Evolutionary conservation across 2,888 invertebrate species (phyloP).

Genomic region (Nemapogon koenigi): DNA sequence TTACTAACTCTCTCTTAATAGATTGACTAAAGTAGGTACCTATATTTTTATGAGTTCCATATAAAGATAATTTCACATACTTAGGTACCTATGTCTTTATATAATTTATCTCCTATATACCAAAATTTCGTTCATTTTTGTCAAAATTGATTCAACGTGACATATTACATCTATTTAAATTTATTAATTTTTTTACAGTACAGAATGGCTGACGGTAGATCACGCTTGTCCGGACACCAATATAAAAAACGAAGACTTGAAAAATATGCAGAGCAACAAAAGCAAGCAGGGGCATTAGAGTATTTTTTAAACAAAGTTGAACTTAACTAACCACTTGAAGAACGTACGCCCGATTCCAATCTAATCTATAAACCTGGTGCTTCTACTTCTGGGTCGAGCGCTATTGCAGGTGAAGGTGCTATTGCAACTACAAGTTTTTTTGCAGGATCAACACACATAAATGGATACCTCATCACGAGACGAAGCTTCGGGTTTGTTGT

Average conservation of each 20-base stretch:
- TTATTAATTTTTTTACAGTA: neutral
- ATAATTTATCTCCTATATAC: no score
- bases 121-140: no score
- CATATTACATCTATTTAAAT: neutral
- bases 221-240: neutral
- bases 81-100: no score
- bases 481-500: neutral
- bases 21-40: no score
- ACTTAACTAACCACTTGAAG: constrained; percentile 1
- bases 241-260: neutral
- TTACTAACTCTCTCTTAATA: no score
- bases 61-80: no score
- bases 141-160: no score
- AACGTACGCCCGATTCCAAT: neutral
- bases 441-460: neutral
- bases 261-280: constrained; percentile 2
- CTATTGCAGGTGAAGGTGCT: constrained; percentile 1
- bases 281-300: constrained; percentile 4
- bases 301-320: neutral
- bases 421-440: constrained; percentile 1
- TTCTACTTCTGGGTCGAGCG: neutral
- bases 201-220: neutral
- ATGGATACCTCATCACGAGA: neutral
- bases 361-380: neutral
- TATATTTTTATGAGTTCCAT: no score